Evolutionary conservation across 2,888 invertebrate species (phyloP).

Genomic region (Erebia epiphron): DNA sequence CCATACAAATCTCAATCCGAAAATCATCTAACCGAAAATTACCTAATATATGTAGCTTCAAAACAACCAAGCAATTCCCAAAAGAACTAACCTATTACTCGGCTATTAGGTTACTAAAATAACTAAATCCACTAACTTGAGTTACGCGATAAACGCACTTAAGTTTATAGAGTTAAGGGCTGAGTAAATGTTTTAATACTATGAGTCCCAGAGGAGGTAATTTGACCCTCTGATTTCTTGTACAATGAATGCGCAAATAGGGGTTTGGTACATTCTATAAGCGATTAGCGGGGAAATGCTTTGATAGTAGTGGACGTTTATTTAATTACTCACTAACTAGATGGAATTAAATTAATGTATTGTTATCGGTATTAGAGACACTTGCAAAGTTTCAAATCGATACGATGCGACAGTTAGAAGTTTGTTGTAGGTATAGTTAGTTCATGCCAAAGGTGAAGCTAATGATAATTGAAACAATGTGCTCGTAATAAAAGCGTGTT

Average conservation of each 20-base stretch:
- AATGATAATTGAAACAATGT: no score
- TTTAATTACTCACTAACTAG: no score
- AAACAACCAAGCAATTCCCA: constrained; percentile 27
- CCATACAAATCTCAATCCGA: background rate
- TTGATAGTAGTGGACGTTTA: no score
- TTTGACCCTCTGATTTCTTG: constrained; percentile 35
- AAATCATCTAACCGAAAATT: constrained; percentile 24
- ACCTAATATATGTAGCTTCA: constrained; percentile 34
- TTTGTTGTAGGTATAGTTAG: no score
- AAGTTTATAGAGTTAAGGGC: background rate
- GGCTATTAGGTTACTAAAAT: constrained; percentile 18
- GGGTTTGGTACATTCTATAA: constrained; percentile 7
- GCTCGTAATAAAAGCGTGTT: no score
- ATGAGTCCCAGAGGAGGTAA: constrained; percentile 32
- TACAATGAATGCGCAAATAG: constrained; percentile 30
- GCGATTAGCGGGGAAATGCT: background rate
- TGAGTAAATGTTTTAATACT: background rate
- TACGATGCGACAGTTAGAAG: no score
- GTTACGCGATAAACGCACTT: constrained; percentile 2
- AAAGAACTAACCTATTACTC: constrained; percentile 26
- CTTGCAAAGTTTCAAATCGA: no score
- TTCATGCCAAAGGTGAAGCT: no score
- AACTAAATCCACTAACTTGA: background rate
- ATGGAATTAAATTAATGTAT: no score
- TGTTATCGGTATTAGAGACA: no score